Conservation (phyloP, 2,797 vertebrate genomes). For the Sebastiscus albofasciatus region DNA sequence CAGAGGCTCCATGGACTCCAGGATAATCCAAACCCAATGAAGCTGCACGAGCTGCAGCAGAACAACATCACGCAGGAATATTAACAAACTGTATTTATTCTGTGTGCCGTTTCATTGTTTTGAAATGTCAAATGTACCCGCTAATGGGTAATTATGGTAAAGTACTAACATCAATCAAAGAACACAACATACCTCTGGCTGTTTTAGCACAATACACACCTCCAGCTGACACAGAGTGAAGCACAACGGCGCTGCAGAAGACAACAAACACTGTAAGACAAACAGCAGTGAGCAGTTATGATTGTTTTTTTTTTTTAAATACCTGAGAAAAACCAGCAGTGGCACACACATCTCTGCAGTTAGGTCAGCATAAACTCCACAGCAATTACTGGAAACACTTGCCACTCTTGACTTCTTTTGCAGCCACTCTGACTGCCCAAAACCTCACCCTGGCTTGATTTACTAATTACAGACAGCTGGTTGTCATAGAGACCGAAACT, state of each 20-base stretch:
- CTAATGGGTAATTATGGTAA: slow-evolving; percentile 43
- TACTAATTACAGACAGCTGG: slow-evolving; percentile 80
- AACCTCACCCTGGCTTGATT: slow-evolving; percentile 62
- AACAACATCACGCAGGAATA: neutral
- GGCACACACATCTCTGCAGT: slow-evolving; percentile 42
- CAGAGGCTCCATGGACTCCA: slow-evolving; percentile 47
- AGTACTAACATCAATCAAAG: slow-evolving; percentile 17
- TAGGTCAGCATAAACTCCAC: slow-evolving; percentile 14
- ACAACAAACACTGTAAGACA: slow-evolving; percentile 32
- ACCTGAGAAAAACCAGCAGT: slow-evolving; percentile 62
- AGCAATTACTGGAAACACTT: slow-evolving; percentile 4
- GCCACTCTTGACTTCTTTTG: slow-evolving; percentile 37
- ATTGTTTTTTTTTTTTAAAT: slow-evolving; percentile 20
- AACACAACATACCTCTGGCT: slow-evolving; percentile 67
- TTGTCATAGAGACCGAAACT: slow-evolving; percentile 76
- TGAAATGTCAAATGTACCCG: slow-evolving; percentile 23
- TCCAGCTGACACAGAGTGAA: slow-evolving; percentile 67
- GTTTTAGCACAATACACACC: slow-evolving; percentile 74
- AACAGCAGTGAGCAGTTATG: neutral
- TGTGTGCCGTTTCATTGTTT: neutral
- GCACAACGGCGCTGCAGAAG: slow-evolving; percentile 47
- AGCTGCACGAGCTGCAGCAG: slow-evolving; percentile 57
- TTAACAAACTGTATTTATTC: neutral
- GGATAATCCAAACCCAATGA: slow-evolving; percentile 68
- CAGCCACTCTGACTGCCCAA: slow-evolving; percentile 35